These are phyloP conservation scores for Sminthurinus signatus DNA, from an alignment of 1,140 invertebrate genomes.

Conservation along the genomic window DNA sequence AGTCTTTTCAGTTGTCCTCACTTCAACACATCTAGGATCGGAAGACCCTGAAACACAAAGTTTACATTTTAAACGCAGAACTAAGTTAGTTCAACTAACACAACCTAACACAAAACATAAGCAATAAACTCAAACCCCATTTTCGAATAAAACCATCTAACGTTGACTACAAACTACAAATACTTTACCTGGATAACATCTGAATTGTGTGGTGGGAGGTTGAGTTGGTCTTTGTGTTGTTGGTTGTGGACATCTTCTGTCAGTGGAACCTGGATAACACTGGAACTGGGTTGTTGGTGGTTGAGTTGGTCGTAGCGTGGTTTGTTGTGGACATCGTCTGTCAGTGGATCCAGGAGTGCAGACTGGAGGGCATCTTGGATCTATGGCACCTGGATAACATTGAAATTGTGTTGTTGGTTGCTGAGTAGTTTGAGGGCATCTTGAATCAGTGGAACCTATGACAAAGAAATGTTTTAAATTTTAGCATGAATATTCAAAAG, in stretches of 20 bases:
- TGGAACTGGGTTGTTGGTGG: conserved; percentile 7
- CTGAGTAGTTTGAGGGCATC: conserved; percentile 44
- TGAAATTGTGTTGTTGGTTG: conserved; percentile 22
- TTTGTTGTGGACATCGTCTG: conserved; percentile 43
- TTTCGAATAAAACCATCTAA: too few species aligned
- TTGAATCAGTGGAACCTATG: conserved; percentile 45
- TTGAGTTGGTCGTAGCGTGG: conserved; percentile 10
- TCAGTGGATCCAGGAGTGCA: conserved; percentile 43
- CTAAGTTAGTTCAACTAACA: too few species aligned
- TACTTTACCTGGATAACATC: conserved; percentile 46
- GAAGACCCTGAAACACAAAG: too few species aligned
- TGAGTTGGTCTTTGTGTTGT: conserved; percentile 38
- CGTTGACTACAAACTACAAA: too few species aligned
- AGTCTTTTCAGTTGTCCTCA: too few species aligned
- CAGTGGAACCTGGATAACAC: conserved; percentile 38
- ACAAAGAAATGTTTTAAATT: too few species aligned
- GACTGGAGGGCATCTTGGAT: conserved; percentile 44
- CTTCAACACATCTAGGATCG: background rate
- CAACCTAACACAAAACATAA: too few species aligned
- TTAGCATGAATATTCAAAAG: too few species aligned
- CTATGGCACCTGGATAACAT: conserved; percentile 49
- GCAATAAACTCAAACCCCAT: too few species aligned
- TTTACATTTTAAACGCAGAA: too few species aligned
- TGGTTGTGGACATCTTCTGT: conserved; percentile 44
- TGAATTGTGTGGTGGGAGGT: conserved; percentile 29